Evolutionary conservation across 2,113 vertebrate genomes (phyloP).

Genomic region (Willisornis vidua): DNA sequence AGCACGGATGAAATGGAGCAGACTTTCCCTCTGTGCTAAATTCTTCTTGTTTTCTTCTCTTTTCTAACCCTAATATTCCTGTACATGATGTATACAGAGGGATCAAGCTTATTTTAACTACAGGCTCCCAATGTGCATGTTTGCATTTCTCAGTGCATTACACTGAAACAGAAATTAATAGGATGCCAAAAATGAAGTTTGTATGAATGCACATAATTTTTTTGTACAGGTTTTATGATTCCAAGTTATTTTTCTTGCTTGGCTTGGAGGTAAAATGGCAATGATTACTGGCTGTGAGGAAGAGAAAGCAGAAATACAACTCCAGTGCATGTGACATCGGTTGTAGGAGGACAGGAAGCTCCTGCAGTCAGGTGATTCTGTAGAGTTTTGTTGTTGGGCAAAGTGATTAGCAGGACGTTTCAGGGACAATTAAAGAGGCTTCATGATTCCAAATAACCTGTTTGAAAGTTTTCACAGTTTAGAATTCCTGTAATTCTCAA

Average conservation of each 20-base stretch:
- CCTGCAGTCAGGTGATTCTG: not conserved
- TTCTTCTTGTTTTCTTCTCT: not conserved
- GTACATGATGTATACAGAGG: not conserved
- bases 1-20: not conserved
- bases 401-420: not conserved
- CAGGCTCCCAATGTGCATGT: not conserved
- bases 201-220: slow-evolving; percentile 5
- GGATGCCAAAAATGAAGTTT: not conserved
- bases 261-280: slow-evolving; percentile 52
- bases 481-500: not conserved
- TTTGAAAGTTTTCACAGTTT: not conserved
- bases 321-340: not conserved
- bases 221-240: slow-evolving; percentile 47
- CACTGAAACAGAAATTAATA: slow-evolving; percentile 23
- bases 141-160: not conserved
- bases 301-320: not conserved
- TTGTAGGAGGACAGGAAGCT: not conserved
- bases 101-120: not conserved
- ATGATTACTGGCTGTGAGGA: slow-evolving; percentile 42
- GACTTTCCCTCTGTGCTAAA: not conserved
- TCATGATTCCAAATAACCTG: not conserved
- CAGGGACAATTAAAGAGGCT: not conserved
- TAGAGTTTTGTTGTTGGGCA: not conserved
- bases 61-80: not conserved
- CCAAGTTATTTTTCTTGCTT: slow-evolving; percentile 44